These are phyloP conservation scores for Scaptomyza pallida DNA, from an alignment of 1,140 invertebrate species.

Conservation along the genomic window DNA sequence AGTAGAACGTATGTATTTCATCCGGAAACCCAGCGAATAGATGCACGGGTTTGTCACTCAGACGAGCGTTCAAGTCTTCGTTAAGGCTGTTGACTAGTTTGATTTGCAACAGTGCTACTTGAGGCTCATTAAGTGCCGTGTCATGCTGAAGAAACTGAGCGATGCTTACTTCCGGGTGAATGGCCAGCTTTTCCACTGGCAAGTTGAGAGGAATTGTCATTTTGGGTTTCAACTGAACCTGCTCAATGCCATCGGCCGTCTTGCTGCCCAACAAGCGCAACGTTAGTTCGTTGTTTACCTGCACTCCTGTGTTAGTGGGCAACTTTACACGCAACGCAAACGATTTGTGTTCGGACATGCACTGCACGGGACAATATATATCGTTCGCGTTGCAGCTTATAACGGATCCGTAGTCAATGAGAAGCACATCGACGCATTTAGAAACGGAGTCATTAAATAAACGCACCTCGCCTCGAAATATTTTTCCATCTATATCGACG, in stretches of 20 bases:
- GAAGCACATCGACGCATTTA: conserved; percentile 19
- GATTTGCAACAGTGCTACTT: conserved; percentile 44
- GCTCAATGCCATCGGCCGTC: conserved; percentile 35
- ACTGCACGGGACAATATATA: conserved; percentile 25
- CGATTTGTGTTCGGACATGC: conserved; percentile 42
- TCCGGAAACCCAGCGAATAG: conserved; percentile 21
- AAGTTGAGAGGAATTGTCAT: conserved; percentile 37
- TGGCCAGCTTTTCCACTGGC: conserved; percentile 40
- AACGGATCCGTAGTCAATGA: conserved; percentile 49
- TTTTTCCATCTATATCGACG: not conserved
- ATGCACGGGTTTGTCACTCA: conserved; percentile 2
- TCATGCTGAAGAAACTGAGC: conserved; percentile 21
- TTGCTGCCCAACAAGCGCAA: conserved; percentile 41
- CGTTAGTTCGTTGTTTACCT: conserved; percentile 42
- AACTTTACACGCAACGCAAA: conserved; percentile 47
- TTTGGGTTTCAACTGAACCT: conserved; percentile 48
- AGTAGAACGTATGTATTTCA: conserved; percentile 4
- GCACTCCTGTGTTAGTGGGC: conserved; percentile 27
- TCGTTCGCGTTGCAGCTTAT: not conserved
- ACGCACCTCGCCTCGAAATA: conserved; percentile 31
- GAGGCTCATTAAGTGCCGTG: conserved; percentile 12
- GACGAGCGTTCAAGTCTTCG: conserved; percentile 23
- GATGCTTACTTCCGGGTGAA: conserved; percentile 34
- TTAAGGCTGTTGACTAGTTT: conserved; percentile 40
- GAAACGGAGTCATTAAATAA: not conserved